Evolutionary conservation across 2,797 vertebrate genomes (phyloP).

Genomic region (Lepidocolaptes lacrymiger): DNA sequence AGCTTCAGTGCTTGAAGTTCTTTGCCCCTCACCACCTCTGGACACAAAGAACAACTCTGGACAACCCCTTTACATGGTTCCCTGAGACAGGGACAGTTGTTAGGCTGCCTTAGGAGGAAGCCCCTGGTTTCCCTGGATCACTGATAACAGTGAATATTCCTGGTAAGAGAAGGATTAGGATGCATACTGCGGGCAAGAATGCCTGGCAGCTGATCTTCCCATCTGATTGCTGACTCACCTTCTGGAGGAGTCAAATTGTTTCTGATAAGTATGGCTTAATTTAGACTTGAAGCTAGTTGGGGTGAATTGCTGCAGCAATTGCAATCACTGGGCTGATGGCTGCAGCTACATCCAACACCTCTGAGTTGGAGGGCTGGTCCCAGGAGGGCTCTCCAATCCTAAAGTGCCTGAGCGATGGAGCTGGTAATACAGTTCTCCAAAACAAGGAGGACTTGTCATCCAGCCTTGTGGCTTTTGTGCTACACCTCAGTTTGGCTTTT

Average conservation of each 20-base stretch:
- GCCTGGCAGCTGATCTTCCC: background rate
- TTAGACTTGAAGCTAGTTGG: background rate
- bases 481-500: background rate
- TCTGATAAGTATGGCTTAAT: background rate
- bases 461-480: background rate
- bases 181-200: accelerated
- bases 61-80: background rate
- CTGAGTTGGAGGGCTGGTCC: background rate
- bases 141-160: background rate
- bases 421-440: background rate
- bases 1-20: background rate
- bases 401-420: background rate
- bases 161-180: background rate
- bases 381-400: background rate
- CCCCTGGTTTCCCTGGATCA: background rate
- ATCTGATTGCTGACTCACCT: background rate
- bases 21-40: background rate
- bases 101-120: background rate
- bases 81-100: background rate
- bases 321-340: background rate
- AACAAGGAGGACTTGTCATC: background rate
- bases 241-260: background rate
- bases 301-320: background rate
- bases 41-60: background rate
- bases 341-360: background rate